phyloP scores from a whole-genome alignment of 2,797 vertebrate genomes.

The Florisuga fusca region DNA sequence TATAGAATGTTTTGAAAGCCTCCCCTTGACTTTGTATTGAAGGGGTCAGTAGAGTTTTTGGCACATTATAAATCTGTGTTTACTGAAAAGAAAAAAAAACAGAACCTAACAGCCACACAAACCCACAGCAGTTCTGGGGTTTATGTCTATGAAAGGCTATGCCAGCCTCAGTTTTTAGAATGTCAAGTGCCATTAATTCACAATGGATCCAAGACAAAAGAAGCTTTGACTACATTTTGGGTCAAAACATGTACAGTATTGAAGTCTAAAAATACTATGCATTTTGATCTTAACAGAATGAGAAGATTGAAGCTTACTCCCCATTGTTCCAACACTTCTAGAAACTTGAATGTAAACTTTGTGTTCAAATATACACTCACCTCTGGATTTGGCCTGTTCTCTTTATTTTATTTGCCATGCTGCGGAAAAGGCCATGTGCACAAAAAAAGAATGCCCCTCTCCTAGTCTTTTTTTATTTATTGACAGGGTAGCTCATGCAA shows the following conservation, averaged over 20 bases:
- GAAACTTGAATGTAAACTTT: conserved; percentile 55
- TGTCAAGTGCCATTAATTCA: conserved; percentile 59
- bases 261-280: conserved; percentile 62
- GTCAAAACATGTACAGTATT: conserved; percentile 54
- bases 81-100: conserved; percentile 19
- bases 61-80: conserved; percentile 43
- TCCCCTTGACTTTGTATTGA: conserved; percentile 34
- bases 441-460: background rate
- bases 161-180: conserved; percentile 48
- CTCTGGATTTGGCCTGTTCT: background rate
- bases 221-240: conserved; percentile 53
- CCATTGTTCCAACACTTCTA: conserved; percentile 42
- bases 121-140: background rate
- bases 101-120: background rate
- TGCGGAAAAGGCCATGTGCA: background rate
- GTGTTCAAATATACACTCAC: conserved; percentile 54
- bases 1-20: conserved; percentile 54
- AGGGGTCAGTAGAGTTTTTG: conserved; percentile 19
- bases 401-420: conserved; percentile 37
- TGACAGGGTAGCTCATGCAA: background rate
- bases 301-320: conserved; percentile 15
- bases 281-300: conserved; percentile 16
- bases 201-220: conserved; percentile 47
- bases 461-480: background rate
- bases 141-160: conserved; percentile 13